Evolutionary conservation across 2,113 vertebrate genomes (phyloP).

Genomic region (Nibea albiflora): DNA sequence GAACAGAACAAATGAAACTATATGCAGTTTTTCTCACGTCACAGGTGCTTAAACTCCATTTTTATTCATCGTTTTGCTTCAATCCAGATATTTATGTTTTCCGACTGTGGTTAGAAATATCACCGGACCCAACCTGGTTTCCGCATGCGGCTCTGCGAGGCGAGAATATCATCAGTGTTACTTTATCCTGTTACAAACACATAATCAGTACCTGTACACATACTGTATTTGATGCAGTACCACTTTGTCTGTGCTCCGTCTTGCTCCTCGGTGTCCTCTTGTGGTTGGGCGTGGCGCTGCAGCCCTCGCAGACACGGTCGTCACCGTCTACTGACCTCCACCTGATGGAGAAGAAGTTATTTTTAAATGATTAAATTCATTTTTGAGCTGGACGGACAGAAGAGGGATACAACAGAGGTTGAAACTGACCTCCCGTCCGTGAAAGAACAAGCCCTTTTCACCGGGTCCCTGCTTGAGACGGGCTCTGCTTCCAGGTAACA

Average conservation of each 20-base stretch:
- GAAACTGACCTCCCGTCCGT: slow-evolving; percentile 33
- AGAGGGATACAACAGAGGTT: not conserved
- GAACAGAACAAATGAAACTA: not conserved
- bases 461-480: not conserved
- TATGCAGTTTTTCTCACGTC: not conserved
- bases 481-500: slow-evolving; percentile 53
- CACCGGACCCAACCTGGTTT: slow-evolving; percentile 35
- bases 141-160: slow-evolving; percentile 38
- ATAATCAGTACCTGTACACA: not conserved
- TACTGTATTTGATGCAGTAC: not conserved
- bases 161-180: not conserved
- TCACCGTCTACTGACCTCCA: slow-evolving; percentile 63
- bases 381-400: not conserved
- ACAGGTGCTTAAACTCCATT: not conserved
- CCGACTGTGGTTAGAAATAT: not conserved
- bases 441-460: slow-evolving; percentile 43
- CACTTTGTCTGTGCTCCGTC: not conserved
- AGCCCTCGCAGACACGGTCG: slow-evolving; percentile 35
- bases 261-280: slow-evolving; percentile 44
- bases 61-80: slow-evolving; percentile 10
- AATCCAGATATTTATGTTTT: not conserved
- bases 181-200: not conserved
- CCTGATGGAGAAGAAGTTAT: not conserved
- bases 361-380: not conserved
- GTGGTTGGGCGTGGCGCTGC: slow-evolving; percentile 33